Base-by-base conservation (phyloP, 2,113 vertebrate genomes). In the Paralichthys olivaceus region DNA sequence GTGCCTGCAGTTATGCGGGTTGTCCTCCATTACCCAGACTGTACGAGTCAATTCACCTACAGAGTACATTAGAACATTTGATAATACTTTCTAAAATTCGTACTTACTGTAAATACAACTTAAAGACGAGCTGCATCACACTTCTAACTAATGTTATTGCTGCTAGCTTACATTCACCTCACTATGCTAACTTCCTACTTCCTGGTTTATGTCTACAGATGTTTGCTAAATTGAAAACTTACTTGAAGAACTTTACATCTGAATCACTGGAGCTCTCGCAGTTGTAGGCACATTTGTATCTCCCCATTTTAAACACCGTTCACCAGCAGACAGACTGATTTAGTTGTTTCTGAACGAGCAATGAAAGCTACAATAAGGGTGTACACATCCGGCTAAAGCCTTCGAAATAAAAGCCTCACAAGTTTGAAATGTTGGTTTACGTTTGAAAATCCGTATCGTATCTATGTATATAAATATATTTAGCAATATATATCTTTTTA, bases 221-320 rank as follows among this genome's bases (percentile, higher is more conserved):
- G 49, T 0, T 53, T 9, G 8, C 20, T 22, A 53, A 11, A 40
- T 40, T 40, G 12, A 1, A 32, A 8, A 88, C 92, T 90, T 59
- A 93, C 92, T 93, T 93, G 72, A 93, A 93, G 63, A 72, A 91
- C 77, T 91, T 93, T 2, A 87, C 69, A 22, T 90, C 85, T 14
- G 87, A 47, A 3, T 86, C 83, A 15, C 59, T 53, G 23, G 88
- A 64, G 17, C 49, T 78, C 6, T 87, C 84, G 29, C 92, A 93
- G 26, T 85, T 83, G 64, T 87, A 90, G 0, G 84, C 89, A 66
- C 92, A 93, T 23, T 76, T 90, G 68, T 90, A 86, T 23, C 92
- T 63, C 11, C 90, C 90, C 90, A 93, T 93, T 15, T n/a, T 0
- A 11, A 19, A 34, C 1, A n/a, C 34, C 29, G 40, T 29, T 55